Percentiles rank a stretch among this genome's conserved stretches.
phyloP scores from a whole-genome alignment of 2,888 invertebrate species.

The Galerucella calmariensis region DNA sequence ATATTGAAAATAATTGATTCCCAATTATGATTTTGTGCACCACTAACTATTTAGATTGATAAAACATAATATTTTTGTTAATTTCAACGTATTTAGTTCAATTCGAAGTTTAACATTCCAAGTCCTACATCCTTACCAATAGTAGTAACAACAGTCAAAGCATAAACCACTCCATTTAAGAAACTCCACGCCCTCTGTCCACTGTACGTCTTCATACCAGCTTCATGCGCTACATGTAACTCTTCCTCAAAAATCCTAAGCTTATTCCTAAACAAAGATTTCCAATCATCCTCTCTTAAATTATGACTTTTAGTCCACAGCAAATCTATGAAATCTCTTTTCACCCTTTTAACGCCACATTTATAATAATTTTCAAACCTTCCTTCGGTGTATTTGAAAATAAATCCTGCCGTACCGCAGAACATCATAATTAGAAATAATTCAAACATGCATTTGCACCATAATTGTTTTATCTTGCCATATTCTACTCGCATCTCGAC shows the following conservation, averaged over 20 bases:
- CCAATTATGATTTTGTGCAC: no score
- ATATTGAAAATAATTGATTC: no score
- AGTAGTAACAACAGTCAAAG: conserved; percentile 87
- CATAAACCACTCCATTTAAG: conserved; percentile 86
- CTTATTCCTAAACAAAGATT: conserved; percentile 82
- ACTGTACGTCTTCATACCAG: conserved; percentile 85
- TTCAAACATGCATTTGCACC: conserved; percentile 77
- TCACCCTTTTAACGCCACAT: conserved; percentile 87
- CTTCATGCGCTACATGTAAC: conserved; percentile 84
- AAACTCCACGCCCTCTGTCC: conserved; percentile 90
- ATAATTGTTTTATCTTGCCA: conserved; percentile 67
- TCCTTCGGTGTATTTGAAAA: conserved; percentile 86
- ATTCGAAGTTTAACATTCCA: neutral
- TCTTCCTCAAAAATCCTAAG: conserved; percentile 88
- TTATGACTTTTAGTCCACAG: conserved; percentile 86
- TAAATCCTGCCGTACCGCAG: conserved; percentile 80
- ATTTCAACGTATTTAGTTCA: neutral
- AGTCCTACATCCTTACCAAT: conserved; percentile 76
- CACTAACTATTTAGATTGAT: neutral
- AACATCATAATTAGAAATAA: conserved; percentile 76
- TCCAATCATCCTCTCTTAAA: conserved; percentile 90
- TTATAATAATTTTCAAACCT: conserved; percentile 88
- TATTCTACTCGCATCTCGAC: conserved; percentile 70
- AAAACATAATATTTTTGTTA: neutral
- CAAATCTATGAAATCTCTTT: conserved; percentile 85